A percentile compares a stretch with the other conserved stretches of the same genome.
Conservation (phyloP, 2,888 invertebrate species). For the Colostygia pectinataria region DNA sequence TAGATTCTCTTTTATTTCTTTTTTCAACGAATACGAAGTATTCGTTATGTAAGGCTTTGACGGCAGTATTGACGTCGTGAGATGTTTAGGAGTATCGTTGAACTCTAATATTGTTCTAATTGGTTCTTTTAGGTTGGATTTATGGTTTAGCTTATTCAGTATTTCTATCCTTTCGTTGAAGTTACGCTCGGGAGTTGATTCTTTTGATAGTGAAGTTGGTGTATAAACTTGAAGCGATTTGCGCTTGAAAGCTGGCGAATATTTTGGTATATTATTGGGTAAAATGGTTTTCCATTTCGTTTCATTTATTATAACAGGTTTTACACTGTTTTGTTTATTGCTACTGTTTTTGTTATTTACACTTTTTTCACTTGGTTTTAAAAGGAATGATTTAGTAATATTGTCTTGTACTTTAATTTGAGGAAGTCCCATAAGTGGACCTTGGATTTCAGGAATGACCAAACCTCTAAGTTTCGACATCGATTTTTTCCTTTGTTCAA, state of each 20-base stretch:
- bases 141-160: constrained; percentile 53
- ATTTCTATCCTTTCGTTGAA: constrained; percentile 58
- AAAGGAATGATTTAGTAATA: constrained; percentile 70
- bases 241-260: constrained; percentile 91
- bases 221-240: constrained; percentile 87
- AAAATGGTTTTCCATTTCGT: constrained; percentile 72
- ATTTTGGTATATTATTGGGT: constrained; percentile 86
- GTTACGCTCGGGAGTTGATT: constrained; percentile 75
- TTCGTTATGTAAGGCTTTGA: constrained; percentile 44
- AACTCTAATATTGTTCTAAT: constrained; percentile 54
- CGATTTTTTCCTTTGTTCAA: constrained; percentile 91
- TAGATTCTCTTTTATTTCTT: constrained; percentile 58
- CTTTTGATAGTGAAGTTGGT: constrained; percentile 69
- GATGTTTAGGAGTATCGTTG: constrained; percentile 48
- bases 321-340: constrained; percentile 52
- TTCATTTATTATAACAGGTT: constrained; percentile 60
- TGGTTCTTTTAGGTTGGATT: constrained; percentile 49
- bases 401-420: constrained; percentile 91
- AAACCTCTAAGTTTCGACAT: constrained; percentile 94
- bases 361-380: constrained; percentile 57
- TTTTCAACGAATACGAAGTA: constrained; percentile 46
- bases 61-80: constrained; percentile 43
- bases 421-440: constrained; percentile 88
- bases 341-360: constrained; percentile 49
- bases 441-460: constrained; percentile 91